A percentile compares a stretch with the other conserved stretches of the same genome.
These are phyloP conservation scores for Penelope pileata DNA, from an alignment of 2,113 vertebrate genomes.

Conservation along the genomic window DNA sequence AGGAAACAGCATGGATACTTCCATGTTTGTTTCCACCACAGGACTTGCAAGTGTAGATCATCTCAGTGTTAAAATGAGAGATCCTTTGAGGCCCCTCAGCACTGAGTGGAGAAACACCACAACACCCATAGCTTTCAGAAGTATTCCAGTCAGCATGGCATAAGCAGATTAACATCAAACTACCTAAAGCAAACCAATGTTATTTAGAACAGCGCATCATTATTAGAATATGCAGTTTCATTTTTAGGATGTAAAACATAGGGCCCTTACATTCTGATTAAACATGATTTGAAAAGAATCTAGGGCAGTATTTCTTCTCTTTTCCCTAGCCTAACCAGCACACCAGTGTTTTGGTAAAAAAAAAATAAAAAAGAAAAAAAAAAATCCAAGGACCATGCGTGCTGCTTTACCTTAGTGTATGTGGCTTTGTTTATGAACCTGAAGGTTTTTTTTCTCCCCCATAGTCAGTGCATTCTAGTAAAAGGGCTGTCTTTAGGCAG, in stretches of 20 bases:
- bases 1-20: not conserved
- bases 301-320: not conserved
- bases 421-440: not conserved
- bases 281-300: not conserved
- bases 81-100: not conserved
- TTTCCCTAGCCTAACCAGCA: not conserved
- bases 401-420: not conserved
- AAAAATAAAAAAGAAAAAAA: not conserved
- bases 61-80: not conserved
- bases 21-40: not conserved
- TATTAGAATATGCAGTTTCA: not conserved
- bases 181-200: not conserved
- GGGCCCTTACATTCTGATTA: not conserved
- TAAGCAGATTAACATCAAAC: not conserved
- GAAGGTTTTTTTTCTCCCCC: not conserved
- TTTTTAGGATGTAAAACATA: not conserved
- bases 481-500: not conserved
- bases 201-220: not conserved
- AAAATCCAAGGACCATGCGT: rapidly evolving
- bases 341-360: not conserved
- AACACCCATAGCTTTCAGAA: not conserved
- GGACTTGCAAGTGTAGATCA: not conserved
- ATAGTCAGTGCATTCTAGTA: not conserved
- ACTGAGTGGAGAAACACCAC: rapidly evolving
- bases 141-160: not conserved